phyloP scores from a whole-genome alignment of 2,888 invertebrate genomes.

The Fragum fragum region DNA sequence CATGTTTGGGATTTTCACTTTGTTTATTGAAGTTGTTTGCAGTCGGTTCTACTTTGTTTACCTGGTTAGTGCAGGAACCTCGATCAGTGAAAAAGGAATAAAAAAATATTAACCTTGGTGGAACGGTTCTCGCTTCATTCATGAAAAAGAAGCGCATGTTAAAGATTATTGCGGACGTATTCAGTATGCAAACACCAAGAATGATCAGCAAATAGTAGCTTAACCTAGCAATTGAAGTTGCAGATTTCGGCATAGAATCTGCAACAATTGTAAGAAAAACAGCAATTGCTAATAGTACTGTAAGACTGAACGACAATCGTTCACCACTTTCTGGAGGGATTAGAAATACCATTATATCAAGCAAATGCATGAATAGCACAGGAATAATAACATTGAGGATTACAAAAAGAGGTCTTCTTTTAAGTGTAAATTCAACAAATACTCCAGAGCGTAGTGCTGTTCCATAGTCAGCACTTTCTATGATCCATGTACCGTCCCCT shows the following conservation, averaged over 20 bases:
- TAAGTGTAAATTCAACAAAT: constrained; percentile 20
- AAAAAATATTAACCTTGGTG: not conserved
- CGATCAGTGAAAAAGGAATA: too few relatives aligned
- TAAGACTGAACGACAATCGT: constrained; percentile 57
- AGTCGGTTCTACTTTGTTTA: too few relatives aligned
- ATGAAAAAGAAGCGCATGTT: not conserved
- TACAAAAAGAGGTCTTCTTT: constrained; percentile 55
- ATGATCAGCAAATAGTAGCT: not conserved
- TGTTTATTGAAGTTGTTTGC: too few relatives aligned
- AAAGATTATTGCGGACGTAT: not conserved
- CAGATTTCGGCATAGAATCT: constrained; percentile 60
- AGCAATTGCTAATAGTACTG: constrained; percentile 62
- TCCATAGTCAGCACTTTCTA: constrained; percentile 7
- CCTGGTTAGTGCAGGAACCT: too few relatives aligned
- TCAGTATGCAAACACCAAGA: not conserved
- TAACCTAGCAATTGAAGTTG: constrained; percentile 54
- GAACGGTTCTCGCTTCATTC: not conserved
- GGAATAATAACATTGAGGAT: constrained; percentile 61
- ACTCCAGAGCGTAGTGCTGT: not conserved
- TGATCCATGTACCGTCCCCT: constrained; percentile 53
- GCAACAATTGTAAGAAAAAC: constrained; percentile 65
- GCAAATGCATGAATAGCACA: constrained; percentile 55
- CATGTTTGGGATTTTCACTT: too few relatives aligned
- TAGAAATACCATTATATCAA: constrained; percentile 59
- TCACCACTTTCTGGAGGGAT: constrained; percentile 65